These are phyloP conservation scores for Calliphora vomitoria DNA, from an alignment of 2,888 invertebrate species.

Conservation along the genomic window DNA sequence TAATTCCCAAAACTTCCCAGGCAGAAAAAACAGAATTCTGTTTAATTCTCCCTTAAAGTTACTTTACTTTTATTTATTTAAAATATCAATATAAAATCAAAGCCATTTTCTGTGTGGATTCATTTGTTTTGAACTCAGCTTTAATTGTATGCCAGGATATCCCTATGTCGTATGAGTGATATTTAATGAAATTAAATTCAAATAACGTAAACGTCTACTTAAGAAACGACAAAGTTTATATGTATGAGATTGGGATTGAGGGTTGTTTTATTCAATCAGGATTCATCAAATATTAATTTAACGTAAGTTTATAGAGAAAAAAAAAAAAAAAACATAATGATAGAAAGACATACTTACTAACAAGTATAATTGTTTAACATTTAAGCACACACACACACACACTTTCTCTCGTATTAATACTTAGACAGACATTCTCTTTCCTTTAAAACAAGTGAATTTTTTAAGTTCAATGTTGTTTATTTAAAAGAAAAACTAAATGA, in stretches of 20 bases:
- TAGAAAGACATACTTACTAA: not conserved
- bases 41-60: too few species aligned
- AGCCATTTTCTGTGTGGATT: too few species aligned
- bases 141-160: not conserved
- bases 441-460: slow-evolving; percentile 10
- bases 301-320: not conserved
- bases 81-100: too few species aligned
- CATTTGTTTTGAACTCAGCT: too few species aligned
- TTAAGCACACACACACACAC: not conserved
- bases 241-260: not conserved
- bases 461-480: slow-evolving; percentile 50
- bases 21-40: too few species aligned
- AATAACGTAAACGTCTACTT: slow-evolving; percentile 35
- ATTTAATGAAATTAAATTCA: slow-evolving; percentile 26
- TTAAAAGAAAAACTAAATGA: not conserved
- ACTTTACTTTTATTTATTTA: too few species aligned
- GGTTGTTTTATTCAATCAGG: not conserved
- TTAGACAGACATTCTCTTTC: not conserved
- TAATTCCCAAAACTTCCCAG: too few species aligned
- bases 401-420: not conserved
- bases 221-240: not conserved
- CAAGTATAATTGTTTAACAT: slow-evolving; percentile 4
- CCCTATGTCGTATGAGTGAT: slow-evolving; percentile 32
- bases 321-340: not conserved
- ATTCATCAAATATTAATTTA: slow-evolving; percentile 16